Evolutionary conservation across 2,888 invertebrate species (phyloP), one percentile per base, ranked within the genome.

Genomic region (Lordiphosa andalusiaca): DNA sequence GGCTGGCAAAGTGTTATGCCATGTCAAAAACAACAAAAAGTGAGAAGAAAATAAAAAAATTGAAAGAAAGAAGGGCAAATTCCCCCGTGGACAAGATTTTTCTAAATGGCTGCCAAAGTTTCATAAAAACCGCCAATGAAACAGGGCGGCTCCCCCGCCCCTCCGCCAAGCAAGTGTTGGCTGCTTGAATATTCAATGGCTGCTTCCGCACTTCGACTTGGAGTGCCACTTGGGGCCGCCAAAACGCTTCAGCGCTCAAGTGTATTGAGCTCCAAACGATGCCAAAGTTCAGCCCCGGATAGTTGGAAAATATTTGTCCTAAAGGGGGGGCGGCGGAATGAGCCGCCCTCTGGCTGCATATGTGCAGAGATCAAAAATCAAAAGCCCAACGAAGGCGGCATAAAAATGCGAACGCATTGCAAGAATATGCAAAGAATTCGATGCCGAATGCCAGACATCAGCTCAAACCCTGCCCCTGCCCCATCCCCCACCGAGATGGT

Each of bases 181-280:
- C 67, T 65, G 64, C 80, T 81, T 81, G 80, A 81, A 81, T 81
- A 81, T 81, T 81, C 80, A 81, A 80, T 84, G 83, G 75, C 46
- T 52, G 62, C 69, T 73, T 84, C 84, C 77, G 84, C 66, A 64
- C 62, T 67, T 71, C 38, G 58, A 47, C 67, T 66, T 55, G 40
- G 59, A 83, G 81, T 49, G 41, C 50, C 64, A 69, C 69, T 76
- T 63, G 21, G 56, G 72, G 69, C 66, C 67, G 67, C 46, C 67
- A 63, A 80, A 71, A 52, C 50, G 54, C 72, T 62, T 53, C 30
- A 44, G 37, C 38, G 46, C 25, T 21, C 30, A 50, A 54, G 41
- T 53, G 42, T 42, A 62, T 60, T 38, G 37, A 19, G 42, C 44
- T 53, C 53, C 30, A 23, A 39, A 71, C 48, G 12, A 41, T 25